phyloP scores from a whole-genome alignment of 1,140 invertebrate genomes.

The Teleogryllus occipitalis region DNA sequence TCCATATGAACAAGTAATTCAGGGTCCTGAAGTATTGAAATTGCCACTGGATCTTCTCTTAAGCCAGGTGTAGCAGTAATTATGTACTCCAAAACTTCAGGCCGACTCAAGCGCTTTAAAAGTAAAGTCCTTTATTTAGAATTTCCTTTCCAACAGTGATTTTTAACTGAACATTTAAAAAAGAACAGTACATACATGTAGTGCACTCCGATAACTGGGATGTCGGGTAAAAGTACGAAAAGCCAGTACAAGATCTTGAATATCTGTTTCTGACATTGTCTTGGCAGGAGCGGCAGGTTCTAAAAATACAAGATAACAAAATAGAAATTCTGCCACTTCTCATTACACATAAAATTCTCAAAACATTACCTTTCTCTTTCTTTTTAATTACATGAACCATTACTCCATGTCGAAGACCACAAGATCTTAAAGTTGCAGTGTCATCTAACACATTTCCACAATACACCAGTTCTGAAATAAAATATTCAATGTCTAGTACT shows the following conservation, averaged over 20 bases:
- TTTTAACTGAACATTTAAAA: too few species aligned
- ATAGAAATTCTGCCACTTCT: neutral
- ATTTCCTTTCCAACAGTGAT: neutral
- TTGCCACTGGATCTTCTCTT: slow-evolving; percentile 43
- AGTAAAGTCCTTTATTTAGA: neutral
- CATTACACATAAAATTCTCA: neutral
- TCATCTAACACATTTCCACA: slow-evolving; percentile 45
- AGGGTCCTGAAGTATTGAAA: slow-evolving; percentile 48
- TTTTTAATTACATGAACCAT: slow-evolving; percentile 45
- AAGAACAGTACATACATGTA: slow-evolving; percentile 35
- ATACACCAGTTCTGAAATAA: slow-evolving; percentile 42
- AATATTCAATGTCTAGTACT: slow-evolving; percentile 15
- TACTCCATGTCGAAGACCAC: slow-evolving; percentile 42
- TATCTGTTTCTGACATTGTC: slow-evolving; percentile 36
- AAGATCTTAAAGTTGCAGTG: slow-evolving; percentile 38
- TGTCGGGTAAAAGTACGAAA: slow-evolving; percentile 41
- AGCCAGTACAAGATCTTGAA: slow-evolving; percentile 38
- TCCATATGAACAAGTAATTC: slow-evolving; percentile 45
- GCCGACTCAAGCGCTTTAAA: slow-evolving; percentile 41
- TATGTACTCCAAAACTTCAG: slow-evolving; percentile 46
- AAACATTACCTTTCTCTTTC: slow-evolving; percentile 32
- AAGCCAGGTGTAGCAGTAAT: slow-evolving; percentile 43
- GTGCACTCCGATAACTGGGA: slow-evolving; percentile 38
- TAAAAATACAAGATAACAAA: slow-evolving; percentile 6
- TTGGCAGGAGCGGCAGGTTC: slow-evolving; percentile 28